Evolutionary conservation across 1,140 invertebrate genomes (phyloP), one percentile per base, ranked within the genome.

Genomic region (Neodiprion lecontei): DNA sequence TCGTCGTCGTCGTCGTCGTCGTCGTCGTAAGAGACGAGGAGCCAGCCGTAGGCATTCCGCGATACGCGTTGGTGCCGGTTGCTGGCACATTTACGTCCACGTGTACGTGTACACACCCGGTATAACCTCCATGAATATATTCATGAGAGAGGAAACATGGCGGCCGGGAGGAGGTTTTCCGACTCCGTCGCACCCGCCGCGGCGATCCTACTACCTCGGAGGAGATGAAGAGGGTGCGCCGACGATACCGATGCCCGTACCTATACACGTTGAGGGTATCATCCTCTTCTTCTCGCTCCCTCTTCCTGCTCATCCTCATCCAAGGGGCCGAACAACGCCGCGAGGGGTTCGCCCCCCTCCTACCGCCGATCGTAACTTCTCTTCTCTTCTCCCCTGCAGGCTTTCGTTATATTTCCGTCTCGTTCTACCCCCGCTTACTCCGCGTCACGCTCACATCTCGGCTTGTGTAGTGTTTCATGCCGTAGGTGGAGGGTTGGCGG

Each of bases 41-140:
- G 53, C 53, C n/a, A 11, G 53, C 11, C n/a, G 53, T 61, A 61
- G 53, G 53, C n/a, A 40, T 40, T 40, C 1, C 28, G 28, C 28
- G 28, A 40, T 40, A 40, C 28, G 28, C 5, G 28, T 40, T 40
- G 28, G 28, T 40, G 28, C 28, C 28, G 28, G 28, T 40, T 40
- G 28, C 28, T 40, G 28, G 53, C 5, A 61, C 53, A 61, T 61
- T 12, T 8, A 17, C 53, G 53, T 61, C 5, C 4, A 61, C 53
- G 53, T 12, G 5, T 61, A 61, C 53, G 9, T 61, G 40, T 69
- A 69, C 73, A 61, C 17, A 67, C 23, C 21, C 47, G 68, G 9
- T 47, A 61, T 68, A 74, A 74, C 73, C 50, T 76, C 69, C 74
- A 78, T 78, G 77, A 78, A 78, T 78, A 78, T 78, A 78, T 78